A percentile compares a stretch with the other conserved stretches of the same genome.
phyloP scores from a whole-genome alignment of 30 jellyfish, hydroid and myxozoan genomes.

The Mastigias papua region DNA sequence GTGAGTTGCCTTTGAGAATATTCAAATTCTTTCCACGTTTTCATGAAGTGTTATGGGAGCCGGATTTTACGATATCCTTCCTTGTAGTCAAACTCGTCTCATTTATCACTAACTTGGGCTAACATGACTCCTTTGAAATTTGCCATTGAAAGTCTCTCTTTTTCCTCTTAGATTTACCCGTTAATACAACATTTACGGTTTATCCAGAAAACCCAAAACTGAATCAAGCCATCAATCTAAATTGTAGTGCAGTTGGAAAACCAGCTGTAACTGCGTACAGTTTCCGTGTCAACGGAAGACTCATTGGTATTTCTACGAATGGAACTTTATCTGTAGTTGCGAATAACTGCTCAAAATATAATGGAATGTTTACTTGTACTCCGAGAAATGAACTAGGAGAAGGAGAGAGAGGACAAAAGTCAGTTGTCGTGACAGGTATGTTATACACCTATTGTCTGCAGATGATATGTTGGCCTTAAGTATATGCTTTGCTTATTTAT shows the following conservation, averaged over 20 bases:
- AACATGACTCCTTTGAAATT: not conserved
- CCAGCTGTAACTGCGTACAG: conserved; percentile 26
- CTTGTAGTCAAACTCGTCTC: too few species aligned
- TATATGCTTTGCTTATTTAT: too few species aligned
- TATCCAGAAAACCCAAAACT: not conserved
- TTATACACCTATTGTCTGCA: too few species aligned
- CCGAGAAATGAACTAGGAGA: conserved; percentile 22
- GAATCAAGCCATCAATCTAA: not conserved
- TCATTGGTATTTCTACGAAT: conserved; percentile 22
- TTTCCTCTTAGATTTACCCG: conserved; percentile 11
- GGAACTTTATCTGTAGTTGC: conserved; percentile 2
- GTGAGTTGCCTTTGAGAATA: too few species aligned
- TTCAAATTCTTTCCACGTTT: too few species aligned
- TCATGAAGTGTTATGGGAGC: too few species aligned
- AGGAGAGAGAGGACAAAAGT: conserved; percentile 12
- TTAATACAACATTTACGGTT: conserved; percentile 21
- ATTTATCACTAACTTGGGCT: too few species aligned
- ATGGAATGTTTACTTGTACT: conserved; percentile 9
- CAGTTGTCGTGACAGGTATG: conserved; percentile 13
- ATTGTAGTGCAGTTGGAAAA: conserved; percentile 19
- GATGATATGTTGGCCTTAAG: too few species aligned
- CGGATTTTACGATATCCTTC: too few species aligned
- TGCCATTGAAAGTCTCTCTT: not conserved
- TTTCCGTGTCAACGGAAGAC: conserved; percentile 1
- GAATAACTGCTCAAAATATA: not conserved